These are phyloP conservation scores for Nothoprocta perdicaria DNA, from an alignment of 2,113 vertebrate genomes.

Conservation along the genomic window DNA sequence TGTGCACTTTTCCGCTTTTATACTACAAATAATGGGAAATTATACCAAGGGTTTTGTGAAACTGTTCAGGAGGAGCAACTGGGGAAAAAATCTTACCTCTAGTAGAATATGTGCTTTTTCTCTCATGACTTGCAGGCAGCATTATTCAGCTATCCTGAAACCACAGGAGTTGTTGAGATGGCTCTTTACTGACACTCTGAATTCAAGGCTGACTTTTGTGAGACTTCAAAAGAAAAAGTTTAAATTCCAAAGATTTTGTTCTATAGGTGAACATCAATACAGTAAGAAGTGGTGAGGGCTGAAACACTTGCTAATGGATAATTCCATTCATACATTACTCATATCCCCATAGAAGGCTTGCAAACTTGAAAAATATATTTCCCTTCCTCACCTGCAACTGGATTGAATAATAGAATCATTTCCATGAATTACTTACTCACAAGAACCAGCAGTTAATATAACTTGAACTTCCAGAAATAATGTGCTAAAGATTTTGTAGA, in stretches of 20 bases:
- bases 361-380: background rate
- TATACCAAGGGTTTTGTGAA: constrained; percentile 23
- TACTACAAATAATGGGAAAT: background rate
- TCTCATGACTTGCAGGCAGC: background rate
- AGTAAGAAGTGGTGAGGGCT: background rate
- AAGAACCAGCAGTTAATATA: constrained; percentile 33
- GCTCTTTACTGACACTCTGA: background rate
- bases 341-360: background rate
- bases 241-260: background rate
- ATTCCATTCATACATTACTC: background rate
- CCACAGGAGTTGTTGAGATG: background rate
- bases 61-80: background rate
- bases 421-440: background rate
- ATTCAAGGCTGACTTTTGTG: background rate
- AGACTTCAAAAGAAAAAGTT: background rate
- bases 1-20: background rate
- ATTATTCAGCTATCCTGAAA: background rate
- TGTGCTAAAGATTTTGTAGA: background rate
- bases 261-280: background rate
- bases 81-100: background rate
- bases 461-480: constrained; percentile 9
- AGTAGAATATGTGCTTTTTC: background rate
- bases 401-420: background rate
- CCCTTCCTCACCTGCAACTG: background rate
- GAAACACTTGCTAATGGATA: background rate